Evolutionary conservation across 2,797 vertebrate species (phyloP), one percentile per base, ranked within the genome.

Genomic region (Denticeps clupeoides): DNA sequence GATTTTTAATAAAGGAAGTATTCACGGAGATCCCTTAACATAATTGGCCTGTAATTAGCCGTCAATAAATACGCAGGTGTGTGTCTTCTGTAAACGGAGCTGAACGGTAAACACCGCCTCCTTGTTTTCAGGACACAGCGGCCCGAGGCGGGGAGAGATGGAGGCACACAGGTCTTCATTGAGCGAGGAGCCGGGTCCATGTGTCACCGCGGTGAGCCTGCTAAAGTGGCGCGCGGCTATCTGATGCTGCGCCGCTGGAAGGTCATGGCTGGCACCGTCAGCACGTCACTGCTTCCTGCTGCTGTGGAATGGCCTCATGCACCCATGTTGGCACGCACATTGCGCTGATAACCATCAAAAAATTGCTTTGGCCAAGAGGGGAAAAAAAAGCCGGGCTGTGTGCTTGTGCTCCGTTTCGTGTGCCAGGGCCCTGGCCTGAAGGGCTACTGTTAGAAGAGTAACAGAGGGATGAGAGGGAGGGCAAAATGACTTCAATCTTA

Each of bases 271-370:
- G 41, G 60, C 41, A 60, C 55, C n/a, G n/a, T 53, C 61, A 47
- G 19, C 60, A 42, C n/a, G n/a, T 61, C 45, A 62, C 52, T 54
- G 60, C 63, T 73, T 75, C 68, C 64, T 44, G 32, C 41, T 37
- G 48, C 55, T 47, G 47, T 12, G 11, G 64, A 64, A 69, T 63
- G 16, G 46, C 31, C 58, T 51, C 60, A 57, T 58, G n/a, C n/a
- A n/a, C n/a, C n/a, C n/a, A n/a, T 55, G 68, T 53, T 45, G 40
- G 49, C 7, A n/a, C 16, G 24, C 47, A 47, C 47, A 54, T 25
- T 26, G 12, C 7, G n/a, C 5, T 4, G 18, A 81, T 82, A 79
- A 66, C 43, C 51, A 81, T 83, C 79, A 59, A 72, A n/a, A n/a
- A 68, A 63, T 68, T 63, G 69, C 59, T 58, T 59, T 49, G 42